Evolutionary conservation across 2,888 invertebrate species (phyloP).

Genomic region (Abscondita cerata): DNA sequence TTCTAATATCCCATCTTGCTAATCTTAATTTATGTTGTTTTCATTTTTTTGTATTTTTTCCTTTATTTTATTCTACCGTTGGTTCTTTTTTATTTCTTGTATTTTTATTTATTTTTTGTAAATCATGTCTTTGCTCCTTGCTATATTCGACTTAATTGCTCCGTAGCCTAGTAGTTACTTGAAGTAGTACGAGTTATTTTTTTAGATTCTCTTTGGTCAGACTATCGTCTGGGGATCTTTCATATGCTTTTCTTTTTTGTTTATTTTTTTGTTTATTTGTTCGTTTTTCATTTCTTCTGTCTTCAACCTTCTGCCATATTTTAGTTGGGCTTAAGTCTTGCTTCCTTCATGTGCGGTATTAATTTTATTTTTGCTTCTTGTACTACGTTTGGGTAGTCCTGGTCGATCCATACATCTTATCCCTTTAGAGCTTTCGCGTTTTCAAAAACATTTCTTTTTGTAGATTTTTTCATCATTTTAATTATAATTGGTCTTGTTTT

Average conservation of each 20-base stretch:
- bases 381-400: no score
- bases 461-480: not conserved
- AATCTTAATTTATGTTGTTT: not conserved
- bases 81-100: not conserved
- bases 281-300: no score
- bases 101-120: not conserved
- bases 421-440: not conserved
- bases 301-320: no score
- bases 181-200: no score
- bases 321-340: no score
- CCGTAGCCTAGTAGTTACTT: no score
- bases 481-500: slow-evolving; percentile 10
- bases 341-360: no score
- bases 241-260: no score
- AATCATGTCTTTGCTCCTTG: not conserved
- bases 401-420: not conserved
- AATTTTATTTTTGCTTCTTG: no score
- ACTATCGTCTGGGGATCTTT: no score
- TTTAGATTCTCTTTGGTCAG: no score
- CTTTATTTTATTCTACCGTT: not conserved
- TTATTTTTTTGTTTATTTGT: no score
- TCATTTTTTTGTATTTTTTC: not conserved
- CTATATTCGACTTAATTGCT: not conserved
- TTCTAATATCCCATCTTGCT: slow-evolving; percentile 3
- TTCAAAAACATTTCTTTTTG: not conserved